Percentiles rank a stretch among this genome's conserved stretches.
phyloP scores from a whole-genome alignment of 2,113 vertebrate species.

The Amblyopsis rosae region DNA sequence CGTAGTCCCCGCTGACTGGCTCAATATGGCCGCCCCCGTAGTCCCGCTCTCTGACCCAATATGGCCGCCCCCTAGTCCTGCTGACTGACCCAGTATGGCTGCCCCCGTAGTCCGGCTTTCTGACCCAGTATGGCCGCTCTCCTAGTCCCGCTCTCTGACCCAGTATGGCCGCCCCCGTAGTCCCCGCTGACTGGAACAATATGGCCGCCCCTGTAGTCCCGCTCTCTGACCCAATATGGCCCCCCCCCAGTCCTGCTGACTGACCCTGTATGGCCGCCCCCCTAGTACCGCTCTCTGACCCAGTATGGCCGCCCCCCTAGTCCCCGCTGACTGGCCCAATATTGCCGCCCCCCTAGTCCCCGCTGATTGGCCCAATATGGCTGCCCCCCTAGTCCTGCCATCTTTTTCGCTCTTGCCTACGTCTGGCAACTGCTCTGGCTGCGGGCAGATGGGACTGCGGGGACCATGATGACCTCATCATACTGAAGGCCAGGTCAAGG shows the following conservation, averaged over 20 bases:
- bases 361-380: neutral
- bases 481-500: conserved; percentile 20
- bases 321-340: neutral
- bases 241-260: neutral
- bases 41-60: neutral
- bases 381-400: neutral
- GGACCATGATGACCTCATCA: neutral
- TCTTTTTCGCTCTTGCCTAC: neutral
- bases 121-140: neutral
- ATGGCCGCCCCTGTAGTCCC: neutral
- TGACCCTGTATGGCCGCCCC: neutral
- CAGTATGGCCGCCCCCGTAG: neutral
- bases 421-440: neutral
- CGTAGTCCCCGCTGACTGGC: neutral
- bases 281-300: neutral
- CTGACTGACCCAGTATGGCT: neutral
- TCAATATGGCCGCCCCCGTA: neutral
- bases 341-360: neutral
- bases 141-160: neutral
- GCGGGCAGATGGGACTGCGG: neutral
- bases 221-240: neutral
- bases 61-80: too few relatives aligned
- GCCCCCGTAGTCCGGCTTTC: neutral
- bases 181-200: neutral
- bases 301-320: neutral